Percentiles rank a stretch among this genome's conserved stretches.
Evolutionary conservation across 1,140 invertebrate species (phyloP).

Genomic region (Cheumatopsyche charites): DNA sequence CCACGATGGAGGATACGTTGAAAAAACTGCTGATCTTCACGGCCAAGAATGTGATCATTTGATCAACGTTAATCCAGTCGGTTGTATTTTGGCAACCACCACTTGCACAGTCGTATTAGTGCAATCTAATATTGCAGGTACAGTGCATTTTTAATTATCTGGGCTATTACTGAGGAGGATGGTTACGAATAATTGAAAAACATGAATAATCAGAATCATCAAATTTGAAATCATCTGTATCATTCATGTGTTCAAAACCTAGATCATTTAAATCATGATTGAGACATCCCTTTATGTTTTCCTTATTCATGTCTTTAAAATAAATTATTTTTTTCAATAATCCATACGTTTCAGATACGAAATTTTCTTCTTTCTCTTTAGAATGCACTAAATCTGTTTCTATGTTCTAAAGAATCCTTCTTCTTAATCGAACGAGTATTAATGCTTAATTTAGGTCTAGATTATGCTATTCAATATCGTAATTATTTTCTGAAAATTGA

Average conservation of each 20-base stretch:
- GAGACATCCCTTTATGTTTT: slow-evolving; percentile 14
- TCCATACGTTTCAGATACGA: slow-evolving; percentile 20
- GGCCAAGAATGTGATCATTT: slow-evolving; percentile 84
- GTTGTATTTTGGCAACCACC: slow-evolving; percentile 87
- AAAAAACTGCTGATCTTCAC: slow-evolving; percentile 82
- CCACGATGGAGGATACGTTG: slow-evolving; percentile 84
- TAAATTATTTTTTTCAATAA: slow-evolving; percentile 16
- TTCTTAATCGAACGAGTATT: slow-evolving; percentile 17
- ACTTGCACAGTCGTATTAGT: slow-evolving; percentile 86
- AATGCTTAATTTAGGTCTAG: no score
- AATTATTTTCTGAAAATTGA: no score
- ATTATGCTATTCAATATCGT: no score
- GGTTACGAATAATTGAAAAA: neutral
- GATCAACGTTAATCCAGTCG: slow-evolving; percentile 70
- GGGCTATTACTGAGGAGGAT: neutral
- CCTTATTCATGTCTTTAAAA: slow-evolving; percentile 18
- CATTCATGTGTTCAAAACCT: slow-evolving; percentile 8
- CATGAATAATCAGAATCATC: no score
- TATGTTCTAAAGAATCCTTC: neutral
- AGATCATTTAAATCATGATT: slow-evolving; percentile 9
- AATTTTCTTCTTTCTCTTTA: neutral
- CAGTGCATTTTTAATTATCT: slow-evolving; percentile 7
- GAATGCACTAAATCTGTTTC: neutral
- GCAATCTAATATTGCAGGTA: slow-evolving; percentile 55
- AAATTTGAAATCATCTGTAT: no score